Evolutionary conservation across 2,113 vertebrate species (phyloP), one percentile per base, ranked within the genome.

Genomic region (Geococcyx californianus): DNA sequence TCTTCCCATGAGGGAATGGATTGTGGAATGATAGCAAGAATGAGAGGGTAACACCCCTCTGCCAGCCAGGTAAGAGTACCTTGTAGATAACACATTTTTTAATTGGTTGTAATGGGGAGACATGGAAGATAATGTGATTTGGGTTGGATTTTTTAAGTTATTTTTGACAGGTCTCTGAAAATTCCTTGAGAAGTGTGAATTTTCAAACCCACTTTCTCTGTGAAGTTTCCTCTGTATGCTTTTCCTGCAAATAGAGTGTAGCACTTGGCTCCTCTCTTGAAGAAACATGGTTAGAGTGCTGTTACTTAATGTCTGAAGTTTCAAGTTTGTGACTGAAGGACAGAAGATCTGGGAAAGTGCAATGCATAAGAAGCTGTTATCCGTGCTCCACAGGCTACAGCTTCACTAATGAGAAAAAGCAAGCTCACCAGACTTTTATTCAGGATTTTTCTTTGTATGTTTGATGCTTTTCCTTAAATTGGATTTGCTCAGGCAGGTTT

Each of bases 261-360:
- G 88, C 42, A 25, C 33, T 94, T 80, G 68, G 63, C 87, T 85
- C 8, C 17, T 64, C 20, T 84, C 75, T 63, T 77, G 42, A 49
- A 75, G 62, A 72, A 44, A 33, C 0, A 1, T 10, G 45, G 40
- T 44, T 75, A 24, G 45, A 49, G 15, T 6, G 2, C 60, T 0
- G 1, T 36, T 63, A 6, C 16, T 83, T 21, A 85, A 80, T 38
- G 45, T 70, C 36, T 96, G 73, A 72, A 59, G 47, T 42, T 75
- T 44, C 78, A 13, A 85, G 19, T 68, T 85, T 66, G 44, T 62
- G 45, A 55, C 85, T n/a, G 45, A 85, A 85, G 72, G 81, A 86
- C 81, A 84, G 47, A 68, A 92, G 89, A 82, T 55, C 62, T 44
- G 45, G 13, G 59, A 29, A 40, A 76, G 54, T 62, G 15, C 0